Conservation (phyloP, 2,797 vertebrate species). For the Psittacula echo region DNA sequence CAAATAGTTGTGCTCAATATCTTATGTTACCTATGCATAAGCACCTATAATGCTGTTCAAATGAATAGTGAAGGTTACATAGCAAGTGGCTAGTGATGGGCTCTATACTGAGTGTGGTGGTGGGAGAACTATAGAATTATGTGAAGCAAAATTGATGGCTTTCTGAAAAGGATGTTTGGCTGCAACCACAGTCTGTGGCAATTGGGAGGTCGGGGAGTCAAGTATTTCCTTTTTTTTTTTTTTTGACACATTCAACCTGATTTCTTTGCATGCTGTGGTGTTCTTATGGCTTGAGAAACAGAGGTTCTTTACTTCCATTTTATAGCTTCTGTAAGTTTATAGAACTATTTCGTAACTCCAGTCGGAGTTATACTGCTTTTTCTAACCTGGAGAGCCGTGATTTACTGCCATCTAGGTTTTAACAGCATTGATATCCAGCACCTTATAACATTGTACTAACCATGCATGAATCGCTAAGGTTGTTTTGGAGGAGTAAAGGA, state of each 20-base stretch:
- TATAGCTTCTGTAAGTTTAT: not conserved
- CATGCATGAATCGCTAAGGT: not conserved
- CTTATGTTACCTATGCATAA: not conserved
- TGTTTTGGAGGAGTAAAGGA: not conserved
- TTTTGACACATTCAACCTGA: not conserved
- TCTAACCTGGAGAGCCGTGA: not conserved
- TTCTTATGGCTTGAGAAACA: not conserved
- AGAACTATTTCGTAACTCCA: not conserved
- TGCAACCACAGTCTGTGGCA: not conserved
- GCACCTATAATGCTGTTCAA: not conserved
- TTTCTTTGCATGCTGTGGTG: not conserved
- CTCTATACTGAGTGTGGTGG: not conserved
- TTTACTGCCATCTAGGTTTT: not conserved
- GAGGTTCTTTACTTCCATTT: not conserved
- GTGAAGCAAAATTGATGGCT: not conserved
- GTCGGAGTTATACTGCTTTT: not conserved
- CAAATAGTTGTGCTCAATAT: not conserved
- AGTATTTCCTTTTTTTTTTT: not conserved
- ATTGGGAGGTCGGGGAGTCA: not conserved
- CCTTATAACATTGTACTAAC: not conserved
- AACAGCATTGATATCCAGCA: not conserved
- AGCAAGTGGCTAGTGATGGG: not conserved
- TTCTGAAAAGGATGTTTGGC: not conserved
- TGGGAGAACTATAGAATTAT: not conserved
- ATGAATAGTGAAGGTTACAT: not conserved